Conservation (phyloP, 2,888 invertebrate genomes). For the Aspidapion aeneum region DNA sequence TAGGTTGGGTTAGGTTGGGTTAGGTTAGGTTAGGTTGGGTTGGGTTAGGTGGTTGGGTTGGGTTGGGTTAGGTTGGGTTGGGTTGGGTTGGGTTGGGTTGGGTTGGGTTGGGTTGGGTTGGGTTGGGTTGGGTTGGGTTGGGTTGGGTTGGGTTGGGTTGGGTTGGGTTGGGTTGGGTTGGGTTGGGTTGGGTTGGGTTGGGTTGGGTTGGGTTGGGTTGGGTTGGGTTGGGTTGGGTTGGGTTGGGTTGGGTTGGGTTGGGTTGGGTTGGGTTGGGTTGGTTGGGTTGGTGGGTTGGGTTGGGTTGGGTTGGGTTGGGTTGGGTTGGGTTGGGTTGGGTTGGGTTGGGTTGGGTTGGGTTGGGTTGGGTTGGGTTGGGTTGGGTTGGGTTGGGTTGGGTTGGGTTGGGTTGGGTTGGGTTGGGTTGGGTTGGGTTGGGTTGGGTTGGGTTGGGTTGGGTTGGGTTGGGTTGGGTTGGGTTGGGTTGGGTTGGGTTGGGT, state of each 20-base stretch:
- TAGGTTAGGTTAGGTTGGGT: too few species aligned
- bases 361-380: conserved; percentile 37
- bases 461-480: conserved; percentile 42
- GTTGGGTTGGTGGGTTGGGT: too few species aligned
- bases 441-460: conserved; percentile 36
- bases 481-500: conserved; percentile 37
- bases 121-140: conserved; percentile 4
- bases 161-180: conserved; percentile 1
- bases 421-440: conserved; percentile 45
- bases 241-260: conserved; percentile 3
- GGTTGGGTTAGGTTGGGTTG: conserved; percentile 16
- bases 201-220: conserved; percentile 11
- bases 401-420: conserved; percentile 14
- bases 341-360: conserved; percentile 13
- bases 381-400: conserved; percentile 6
- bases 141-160: conserved; percentile 21
- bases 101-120: conserved; percentile 2
- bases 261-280: too few species aligned
- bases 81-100: conserved; percentile 19
- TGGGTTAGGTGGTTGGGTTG: too few species aligned
- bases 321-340: conserved; percentile 7
- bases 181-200: conserved; percentile 7
- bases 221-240: not conserved
- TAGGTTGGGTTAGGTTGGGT: conserved; percentile 15
- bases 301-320: too few species aligned